Evolutionary conservation across 1,140 invertebrate species (phyloP), one percentile per base, ranked within the genome.

Genomic region (Drosophila nannoptera): DNA sequence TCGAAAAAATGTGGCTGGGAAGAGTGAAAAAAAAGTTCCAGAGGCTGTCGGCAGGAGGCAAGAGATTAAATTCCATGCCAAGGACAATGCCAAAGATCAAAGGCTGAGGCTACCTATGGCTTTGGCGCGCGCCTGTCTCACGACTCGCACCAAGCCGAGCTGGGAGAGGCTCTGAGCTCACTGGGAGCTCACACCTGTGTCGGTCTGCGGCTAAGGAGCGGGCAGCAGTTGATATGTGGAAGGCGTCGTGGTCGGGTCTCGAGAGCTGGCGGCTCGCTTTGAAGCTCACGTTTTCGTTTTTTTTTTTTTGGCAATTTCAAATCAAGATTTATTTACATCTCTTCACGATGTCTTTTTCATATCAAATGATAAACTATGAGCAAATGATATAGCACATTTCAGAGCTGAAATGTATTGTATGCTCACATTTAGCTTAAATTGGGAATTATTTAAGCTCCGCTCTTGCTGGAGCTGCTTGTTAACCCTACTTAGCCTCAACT

Each of bases 21-120:
- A 29, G 29, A 50, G 38, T 40, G 36, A 31, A 40, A 62, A 48
- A 58, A 59, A 59, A 22, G 14, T 29, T 54, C 33, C 52, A 38
- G 45, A 29, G 49, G 29, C 49, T 32, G 14, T n/a, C 31, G 42
- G 55, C 31, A 36, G 55, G 42, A 45, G 32, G 42, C 55, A 35
- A 16, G 7, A 59, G 55, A 33, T 45, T 7, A 42, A 22, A 50
- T 43, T 42, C 43, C 60, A 62, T 16, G 49, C 48, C 76, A 78
- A 78, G 76, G 76, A 78, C 76, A 78, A 78, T 78, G 76, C 76
- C 76, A 78, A 75, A 78, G 71, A 67, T 66, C 75, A 78, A 62
- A 74, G 61, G 66, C 22, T 22, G 3, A 22, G 3, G 22, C 22
- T 22, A 3, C 1, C 22, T 22, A 22, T 22, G 22, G 46, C 46